Base-by-base conservation (phyloP, 2,113 vertebrate species). In the Microcebus griseorufus region DNA sequence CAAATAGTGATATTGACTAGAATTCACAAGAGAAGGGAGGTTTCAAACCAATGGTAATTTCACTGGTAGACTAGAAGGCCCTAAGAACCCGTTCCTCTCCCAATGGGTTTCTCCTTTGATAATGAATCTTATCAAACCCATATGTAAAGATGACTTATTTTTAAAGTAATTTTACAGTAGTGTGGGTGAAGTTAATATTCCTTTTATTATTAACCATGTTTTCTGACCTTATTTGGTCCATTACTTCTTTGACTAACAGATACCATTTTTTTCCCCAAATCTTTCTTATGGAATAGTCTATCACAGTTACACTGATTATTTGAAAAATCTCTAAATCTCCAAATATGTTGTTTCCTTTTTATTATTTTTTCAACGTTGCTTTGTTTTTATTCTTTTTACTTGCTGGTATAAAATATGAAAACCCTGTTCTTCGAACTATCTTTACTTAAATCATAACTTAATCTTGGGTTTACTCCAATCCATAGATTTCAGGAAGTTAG, bases 401-500 rank as follows among this genome's bases (percentile, higher is more conserved):
- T 94, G 51, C 55, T 82, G 6, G 2, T 45, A 64, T 86, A 79
- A 96, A 87, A 89, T 51, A 69, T 12, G 29, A 79, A 93, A 95
- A 37, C 1, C 0, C 55, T 72, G 1, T 75, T 79, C 13, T 73
- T 87, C 3, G 91, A 89, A 32, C 20, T 75, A 79, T 48, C 9
- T 95, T 95, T 76, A 90, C n/a, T 73, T 76, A 96, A 51, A 67
- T 64, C 2, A 64, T 65, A 92, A 84, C n/a, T 76, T 80, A 51
- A 81, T 81, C 16, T 60, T 67, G 64, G 20, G 2, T 81, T 73
- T 90, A 84, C 11, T 93, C 45, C 32, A 93, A 37, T 87, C 65
- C 55, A 58, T 45, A 88, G 42, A 93, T 83, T 87, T 93, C 7
- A 93, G 53, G 75, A 80, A 82, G 37, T 84, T 45, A 87, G 6